Evolutionary conservation across 2,797 vertebrate genomes (phyloP).

Genomic region (Gymnodraco acuticeps): DNA sequence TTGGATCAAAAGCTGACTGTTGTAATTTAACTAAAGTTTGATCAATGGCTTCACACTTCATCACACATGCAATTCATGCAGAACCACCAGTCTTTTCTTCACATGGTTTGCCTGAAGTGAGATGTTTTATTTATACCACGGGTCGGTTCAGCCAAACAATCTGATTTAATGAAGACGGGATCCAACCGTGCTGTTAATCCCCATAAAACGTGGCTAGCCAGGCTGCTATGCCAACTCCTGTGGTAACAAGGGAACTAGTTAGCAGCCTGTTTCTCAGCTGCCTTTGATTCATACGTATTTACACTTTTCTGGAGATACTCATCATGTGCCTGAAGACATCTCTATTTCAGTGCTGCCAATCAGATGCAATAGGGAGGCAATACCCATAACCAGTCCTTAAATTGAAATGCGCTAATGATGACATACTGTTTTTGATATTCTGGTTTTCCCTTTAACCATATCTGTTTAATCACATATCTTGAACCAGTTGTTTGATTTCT

Average conservation of each 20-base stretch:
- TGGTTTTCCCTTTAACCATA: not conserved
- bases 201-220: slow-evolving; percentile 19
- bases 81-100: slow-evolving; percentile 19
- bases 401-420: slow-evolving; percentile 9
- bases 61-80: slow-evolving; percentile 20
- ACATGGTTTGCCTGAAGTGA: slow-evolving; percentile 37
- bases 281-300: slow-evolving; percentile 24
- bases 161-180: slow-evolving; percentile 55
- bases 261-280: slow-evolving; percentile 4
- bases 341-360: not conserved
- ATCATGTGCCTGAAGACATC: not conserved
- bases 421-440: not conserved
- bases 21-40: not conserved
- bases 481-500: not conserved
- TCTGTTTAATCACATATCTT: not conserved
- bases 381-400: slow-evolving; percentile 1
- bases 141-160: slow-evolving; percentile 36
- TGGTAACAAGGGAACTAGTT: slow-evolving; percentile 33
- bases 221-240: not conserved
- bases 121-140: slow-evolving; percentile 62
- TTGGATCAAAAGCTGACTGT: not conserved
- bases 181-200: slow-evolving; percentile 50
- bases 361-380: slow-evolving; percentile 18
- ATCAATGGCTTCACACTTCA: slow-evolving; percentile 9
- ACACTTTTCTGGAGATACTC: not conserved